Percentiles rank a stretch among this genome's conserved stretches.
Conservation (phyloP, 2,113 vertebrate genomes). For the Spea multiplicata region DNA sequence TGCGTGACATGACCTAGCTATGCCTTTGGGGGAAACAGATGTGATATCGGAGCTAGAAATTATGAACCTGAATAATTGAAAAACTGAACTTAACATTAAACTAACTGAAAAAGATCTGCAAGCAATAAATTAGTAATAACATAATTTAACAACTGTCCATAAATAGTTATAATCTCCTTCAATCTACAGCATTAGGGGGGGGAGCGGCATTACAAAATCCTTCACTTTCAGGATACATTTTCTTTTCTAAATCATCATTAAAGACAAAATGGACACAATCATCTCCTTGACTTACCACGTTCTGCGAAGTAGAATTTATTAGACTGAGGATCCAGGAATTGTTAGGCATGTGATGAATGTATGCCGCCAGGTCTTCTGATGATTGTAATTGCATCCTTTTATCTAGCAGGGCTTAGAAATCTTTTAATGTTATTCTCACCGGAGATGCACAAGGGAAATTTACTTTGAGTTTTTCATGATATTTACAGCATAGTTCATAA, state of each 20-base stretch:
- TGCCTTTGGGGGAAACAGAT: too few relatives aligned
- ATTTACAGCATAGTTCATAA: background rate
- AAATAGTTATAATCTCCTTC: background rate
- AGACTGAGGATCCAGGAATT: background rate
- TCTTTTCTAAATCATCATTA: conserved; percentile 25
- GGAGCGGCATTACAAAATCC: conserved; percentile 1
- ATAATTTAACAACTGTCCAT: background rate
- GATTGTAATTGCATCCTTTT: conserved; percentile 42
- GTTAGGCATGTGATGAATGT: conserved; percentile 12
- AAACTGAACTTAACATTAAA: too few relatives aligned
- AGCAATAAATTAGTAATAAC: background rate
- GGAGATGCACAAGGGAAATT: background rate
- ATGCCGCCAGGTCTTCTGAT: conserved; percentile 23
- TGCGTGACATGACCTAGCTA: too few relatives aligned
- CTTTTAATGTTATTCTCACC: conserved; percentile 24
- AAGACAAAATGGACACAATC: conserved; percentile 39
- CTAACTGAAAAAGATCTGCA: background rate
- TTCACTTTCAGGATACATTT: conserved; percentile 18
- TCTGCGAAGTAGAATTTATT: conserved; percentile 25
- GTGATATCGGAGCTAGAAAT: too few relatives aligned
- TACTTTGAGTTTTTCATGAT: background rate
- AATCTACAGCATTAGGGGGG: background rate
- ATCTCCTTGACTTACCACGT: conserved; percentile 33
- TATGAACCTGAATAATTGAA: too few relatives aligned
- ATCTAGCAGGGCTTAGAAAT: conserved; percentile 1